Evolutionary conservation across 2,113 vertebrate genomes (phyloP), one percentile per base, ranked within the genome.

Genomic region (Proteles cristata): DNA sequence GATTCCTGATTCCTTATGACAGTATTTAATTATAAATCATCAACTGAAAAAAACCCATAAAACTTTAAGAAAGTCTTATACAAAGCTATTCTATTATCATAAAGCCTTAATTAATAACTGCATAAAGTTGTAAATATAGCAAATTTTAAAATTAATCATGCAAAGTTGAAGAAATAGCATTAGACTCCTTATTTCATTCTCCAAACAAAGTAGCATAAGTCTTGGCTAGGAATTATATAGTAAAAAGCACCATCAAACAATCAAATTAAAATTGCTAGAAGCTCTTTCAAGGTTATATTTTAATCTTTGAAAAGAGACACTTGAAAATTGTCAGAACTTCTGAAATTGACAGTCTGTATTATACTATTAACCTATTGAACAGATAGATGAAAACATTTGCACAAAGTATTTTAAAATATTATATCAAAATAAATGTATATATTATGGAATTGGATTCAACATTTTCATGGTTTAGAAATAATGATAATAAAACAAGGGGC

Each of bases 261-360:
- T 39, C 25, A 88, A 94, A 86, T 86, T 86, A 91, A 94, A 96
- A 63, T 43, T 88, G 25, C n/a, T 48, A 63, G 0, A 97, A 86
- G 35, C 8, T 92, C 65, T 94, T 81, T 90, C 69, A 90, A 96
- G 79, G 58, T 87, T 92, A 66, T 0, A 33, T 33, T 12, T 15
- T 85, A 94, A 58, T 66, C 33, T 39, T 61, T 74, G n/a, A 88
- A 80, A 77, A 28, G 31, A 96, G 21, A 93, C 23, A 84, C n/a
- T 86, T 96, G 19, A 71, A 93, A 87, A 91, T 39, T 86, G 50
- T 21, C 63, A 96, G 2, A 28, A 21, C 26, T 95, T 73, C 77
- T 91, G 53, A 96, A 97, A 94, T 48, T 61, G 11, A 71, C 25
- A 55, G 26, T 86, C 33, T 82, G 10, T 89, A 11, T 39, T 95